Evolutionary conservation across 2,113 vertebrate species (phyloP), one percentile per base, ranked within the genome.

Genomic region (Sterrhoptilus dennistouni): DNA sequence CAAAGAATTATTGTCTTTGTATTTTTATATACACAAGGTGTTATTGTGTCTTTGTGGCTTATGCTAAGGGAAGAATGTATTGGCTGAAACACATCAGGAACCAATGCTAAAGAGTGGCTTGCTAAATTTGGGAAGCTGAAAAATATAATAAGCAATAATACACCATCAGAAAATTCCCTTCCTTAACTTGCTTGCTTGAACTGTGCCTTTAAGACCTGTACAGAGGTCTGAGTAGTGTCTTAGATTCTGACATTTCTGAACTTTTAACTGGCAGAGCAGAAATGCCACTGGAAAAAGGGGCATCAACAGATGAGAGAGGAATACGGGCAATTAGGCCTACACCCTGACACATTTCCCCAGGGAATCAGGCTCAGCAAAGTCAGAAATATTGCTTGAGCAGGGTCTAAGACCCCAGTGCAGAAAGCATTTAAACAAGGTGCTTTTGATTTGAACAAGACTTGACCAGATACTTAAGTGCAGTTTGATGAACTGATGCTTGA

Each of bases 361-460:
- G 45, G 53, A 83, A 80, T 27, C 7, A 83, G 50, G 24, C 66
- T 93, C 11, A 9, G 21, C 0, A 0, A 82, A 94, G 45, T 49
- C 81, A 87, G 53, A 91, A 87, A 69, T 45, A 52, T 47, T 81
- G 76, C 56, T 81, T 89, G 29, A 87, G n/a, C 50, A 85, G 47
- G 49, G 66, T 91, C 78, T 52, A 56, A 91, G 87, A 89, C 42
- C 63, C 23, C 57, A 69, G 7, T 54, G 35, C 57, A 85, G 44
- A 91, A 77, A 91, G 42, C 87, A 80, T 90, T 91, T 93, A 88
- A 96, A 93, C 78, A 83, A 83, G 45, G 24, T 83, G 78, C 40
- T 95, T 96, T 93, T 76, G 71, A 97, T 91, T 74, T 80, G 71
- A 83, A 45, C 68, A 85, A 65, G 90, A 77, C 66, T 83, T 94